Conservation (phyloP, 2,797 vertebrate genomes). For the Gallinago stenura region DNA sequence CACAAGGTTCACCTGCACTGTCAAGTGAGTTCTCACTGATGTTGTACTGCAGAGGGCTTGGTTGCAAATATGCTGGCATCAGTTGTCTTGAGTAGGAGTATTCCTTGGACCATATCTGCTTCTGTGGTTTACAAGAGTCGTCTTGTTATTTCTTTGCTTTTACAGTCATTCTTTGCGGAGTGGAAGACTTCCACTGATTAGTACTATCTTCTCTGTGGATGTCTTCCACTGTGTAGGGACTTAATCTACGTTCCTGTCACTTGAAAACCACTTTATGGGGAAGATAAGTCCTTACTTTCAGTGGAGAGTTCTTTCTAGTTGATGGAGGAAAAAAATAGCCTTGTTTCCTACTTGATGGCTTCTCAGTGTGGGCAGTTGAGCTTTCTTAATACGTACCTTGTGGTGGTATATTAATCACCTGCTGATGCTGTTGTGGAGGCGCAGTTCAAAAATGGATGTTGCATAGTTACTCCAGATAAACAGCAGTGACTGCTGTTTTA, state of each 20-base stretch:
- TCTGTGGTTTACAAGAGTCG: neutral
- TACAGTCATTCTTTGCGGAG: neutral
- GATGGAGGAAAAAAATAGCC: neutral
- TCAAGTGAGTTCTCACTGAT: slow-evolving; percentile 87
- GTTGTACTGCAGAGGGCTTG: neutral
- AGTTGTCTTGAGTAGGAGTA: neutral
- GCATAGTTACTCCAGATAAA: neutral
- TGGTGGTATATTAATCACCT: neutral
- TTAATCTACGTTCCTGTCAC: neutral
- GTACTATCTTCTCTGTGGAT: neutral
- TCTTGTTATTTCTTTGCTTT: neutral
- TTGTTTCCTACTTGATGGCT: neutral
- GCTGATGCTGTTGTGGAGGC: neutral
- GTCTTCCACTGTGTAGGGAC: neutral
- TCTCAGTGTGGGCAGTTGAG: neutral
- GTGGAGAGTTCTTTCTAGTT: neutral
- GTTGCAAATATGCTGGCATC: neutral
- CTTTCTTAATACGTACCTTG: neutral
- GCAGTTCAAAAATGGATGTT: neutral
- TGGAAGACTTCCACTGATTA: neutral
- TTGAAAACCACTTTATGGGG: neutral
- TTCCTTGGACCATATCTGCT: neutral
- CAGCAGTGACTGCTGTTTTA: neutral
- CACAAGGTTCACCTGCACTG: slow-evolving; percentile 92
- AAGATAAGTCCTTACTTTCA: neutral